These are phyloP conservation scores for Calosoma granatense DNA, from an alignment of 1,140 invertebrate genomes.

Conservation along the genomic window DNA sequence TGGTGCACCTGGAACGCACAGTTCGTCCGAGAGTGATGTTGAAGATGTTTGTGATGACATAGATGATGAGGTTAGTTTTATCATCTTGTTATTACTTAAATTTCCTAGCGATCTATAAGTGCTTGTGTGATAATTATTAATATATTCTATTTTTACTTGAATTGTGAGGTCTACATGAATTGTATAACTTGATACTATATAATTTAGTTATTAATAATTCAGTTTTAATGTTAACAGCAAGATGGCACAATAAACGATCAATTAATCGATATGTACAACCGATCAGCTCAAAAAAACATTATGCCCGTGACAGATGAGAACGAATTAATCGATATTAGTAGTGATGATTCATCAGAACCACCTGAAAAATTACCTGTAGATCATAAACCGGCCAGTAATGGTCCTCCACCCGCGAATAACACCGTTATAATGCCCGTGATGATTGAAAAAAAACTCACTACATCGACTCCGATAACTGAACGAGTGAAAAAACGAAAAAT, in stretches of 20 bases:
- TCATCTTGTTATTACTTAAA: slow-evolving; percentile 3
- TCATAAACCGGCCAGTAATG: slow-evolving; percentile 5
- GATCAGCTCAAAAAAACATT: slow-evolving; percentile 10
- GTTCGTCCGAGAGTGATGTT: slow-evolving; percentile 29
- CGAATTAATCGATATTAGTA: slow-evolving; percentile 33
- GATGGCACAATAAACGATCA: slow-evolving; percentile 26
- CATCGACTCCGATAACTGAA: background rate
- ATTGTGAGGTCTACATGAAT: too few relatives aligned
- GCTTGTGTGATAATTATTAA: slow-evolving; percentile 12
- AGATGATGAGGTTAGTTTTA: slow-evolving; percentile 24
- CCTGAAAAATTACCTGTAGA: background rate
- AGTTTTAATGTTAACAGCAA: too few relatives aligned
- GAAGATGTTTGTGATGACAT: slow-evolving; percentile 37
- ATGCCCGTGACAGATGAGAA: slow-evolving; percentile 22
- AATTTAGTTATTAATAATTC: too few relatives aligned
- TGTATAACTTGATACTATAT: too few relatives aligned
- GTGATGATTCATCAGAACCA: slow-evolving; percentile 26
- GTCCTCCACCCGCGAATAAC: background rate
- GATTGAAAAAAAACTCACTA: background rate
- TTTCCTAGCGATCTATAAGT: background rate
- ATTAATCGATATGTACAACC: slow-evolving; percentile 24
- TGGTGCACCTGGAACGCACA: slow-evolving; percentile 26
- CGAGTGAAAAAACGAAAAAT: slow-evolving; percentile 13
- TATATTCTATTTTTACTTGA: too few relatives aligned
- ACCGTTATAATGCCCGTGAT: background rate